A percentile compares a stretch with the other conserved stretches of the same genome.
Evolutionary conservation across 2,113 vertebrate genomes (phyloP).

Genomic region (Cyanistes caeruleus): DNA sequence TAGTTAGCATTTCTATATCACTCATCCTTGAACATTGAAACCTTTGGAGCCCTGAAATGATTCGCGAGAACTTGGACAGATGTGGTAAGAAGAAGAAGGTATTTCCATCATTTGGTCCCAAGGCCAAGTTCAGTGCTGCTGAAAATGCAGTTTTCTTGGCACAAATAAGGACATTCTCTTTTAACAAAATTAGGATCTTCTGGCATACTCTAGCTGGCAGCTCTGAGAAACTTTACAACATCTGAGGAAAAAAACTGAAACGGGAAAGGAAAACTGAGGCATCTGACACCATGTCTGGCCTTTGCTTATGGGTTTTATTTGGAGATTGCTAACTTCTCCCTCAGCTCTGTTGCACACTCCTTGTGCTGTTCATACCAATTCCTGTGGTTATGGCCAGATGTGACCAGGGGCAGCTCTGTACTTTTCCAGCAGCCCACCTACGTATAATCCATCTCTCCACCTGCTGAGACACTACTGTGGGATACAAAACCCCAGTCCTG

Average conservation of each 20-base stretch:
- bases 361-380: not conserved
- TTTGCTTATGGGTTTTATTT: not conserved
- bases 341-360: not conserved
- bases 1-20: not conserved
- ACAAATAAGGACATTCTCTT: not conserved
- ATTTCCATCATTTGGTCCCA: not conserved
- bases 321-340: not conserved
- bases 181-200: not conserved
- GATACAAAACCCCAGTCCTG: not conserved
- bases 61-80: not conserved
- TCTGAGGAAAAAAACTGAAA: not conserved
- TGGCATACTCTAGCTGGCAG: not conserved
- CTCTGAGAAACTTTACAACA: not conserved
- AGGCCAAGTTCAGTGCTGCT: not conserved
- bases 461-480: not conserved
- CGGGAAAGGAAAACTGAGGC: not conserved
- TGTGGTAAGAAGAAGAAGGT: not conserved
- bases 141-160: constrained; percentile 23
- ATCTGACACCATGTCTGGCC: not conserved
- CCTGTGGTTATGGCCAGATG: not conserved
- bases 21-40: not conserved
- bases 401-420: not conserved
- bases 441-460: not conserved
- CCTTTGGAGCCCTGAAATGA: not conserved
- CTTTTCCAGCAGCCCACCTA: not conserved